These are phyloP conservation scores for Lycophotia porphyrea DNA, from an alignment of 2,888 invertebrate species.

Conservation along the genomic window DNA sequence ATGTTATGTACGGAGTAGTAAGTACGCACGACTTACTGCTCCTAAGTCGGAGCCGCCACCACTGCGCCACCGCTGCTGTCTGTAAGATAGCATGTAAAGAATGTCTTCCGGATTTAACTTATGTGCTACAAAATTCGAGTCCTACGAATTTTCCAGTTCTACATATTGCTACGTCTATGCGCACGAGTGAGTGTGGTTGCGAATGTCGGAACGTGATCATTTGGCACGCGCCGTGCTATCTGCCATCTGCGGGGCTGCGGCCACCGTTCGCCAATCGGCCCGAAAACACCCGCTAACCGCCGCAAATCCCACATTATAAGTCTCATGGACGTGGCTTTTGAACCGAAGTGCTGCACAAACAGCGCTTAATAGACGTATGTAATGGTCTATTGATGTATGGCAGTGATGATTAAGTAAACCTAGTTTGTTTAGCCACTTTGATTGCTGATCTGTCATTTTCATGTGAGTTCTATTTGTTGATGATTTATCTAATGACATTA, in stretches of 20 bases:
- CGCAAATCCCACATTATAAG: conserved; percentile 73
- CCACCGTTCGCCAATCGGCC: conserved; percentile 64
- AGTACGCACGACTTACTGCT: too few relatives aligned
- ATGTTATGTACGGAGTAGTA: too few relatives aligned
- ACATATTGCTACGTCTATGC: conserved; percentile 50
- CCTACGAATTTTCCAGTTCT: conserved; percentile 34
- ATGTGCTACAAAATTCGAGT: neutral
- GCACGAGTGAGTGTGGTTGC: conserved; percentile 68
- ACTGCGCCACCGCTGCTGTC: too few relatives aligned
- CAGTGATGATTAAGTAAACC: conserved; percentile 41
- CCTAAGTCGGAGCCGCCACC: too few relatives aligned
- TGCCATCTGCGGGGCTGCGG: conserved; percentile 76
- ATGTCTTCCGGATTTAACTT: neutral
- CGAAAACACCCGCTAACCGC: conserved; percentile 65
- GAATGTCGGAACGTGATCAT: conserved; percentile 79
- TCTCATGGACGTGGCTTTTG: conserved; percentile 63
- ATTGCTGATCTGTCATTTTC: conserved; percentile 19
- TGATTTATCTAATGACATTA: conserved; percentile 15
- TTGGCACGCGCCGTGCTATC: conserved; percentile 78
- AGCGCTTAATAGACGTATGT: conserved; percentile 39
- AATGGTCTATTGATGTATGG: conserved; percentile 38
- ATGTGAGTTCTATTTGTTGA: conserved; percentile 20
- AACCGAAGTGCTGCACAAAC: conserved; percentile 59
- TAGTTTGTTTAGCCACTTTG: conserved; percentile 7
- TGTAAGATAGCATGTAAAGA: neutral